Evolutionary conservation across 2,797 vertebrate species (phyloP), one percentile per base, ranked within the genome.

Genomic region (Silurus aristotelis): DNA sequence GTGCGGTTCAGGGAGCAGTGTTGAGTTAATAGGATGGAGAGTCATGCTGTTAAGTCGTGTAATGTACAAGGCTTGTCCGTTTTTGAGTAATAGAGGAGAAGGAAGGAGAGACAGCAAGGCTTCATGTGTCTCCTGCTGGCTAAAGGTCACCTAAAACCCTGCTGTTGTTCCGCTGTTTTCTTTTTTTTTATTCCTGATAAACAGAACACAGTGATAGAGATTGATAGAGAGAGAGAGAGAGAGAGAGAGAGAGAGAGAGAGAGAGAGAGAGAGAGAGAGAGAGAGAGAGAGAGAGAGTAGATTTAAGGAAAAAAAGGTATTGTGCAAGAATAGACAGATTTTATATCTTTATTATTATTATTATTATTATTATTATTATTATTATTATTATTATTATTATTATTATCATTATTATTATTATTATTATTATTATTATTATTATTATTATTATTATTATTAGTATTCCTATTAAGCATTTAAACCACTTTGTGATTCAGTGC

Each of bases 111-210:
- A 79, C 76, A 46, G 12, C 10, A 12, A 63, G 75, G 56, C 75
- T 78, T 78, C 58, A 58, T 63, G 58, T 79, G 46, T 63, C 31
- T 78, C 31, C 76, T 78, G 76, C 76, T n/a, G 61, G 76, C 19
- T 61, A 63, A 79, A 79, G 58, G 76, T 63, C 58, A 79, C 10
- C 27, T 43, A 56, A 77, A 19, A 60, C 56, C 52, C 9, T 58
- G 55, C 56, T 27, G 55, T 58, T 38, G 22, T 46, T 22, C 14
- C 17, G 27, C 7, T 15, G 6, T 9, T 60, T 58, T 61, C 43
- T 46, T 3, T 77, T 46, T 77, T 46, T 78, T 43, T 5, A 14
- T 43, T 78, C 27, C 55, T 58, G 75, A 38, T 77, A 20, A 77
- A 31, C 58, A 61, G 76, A 46, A 60, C 10, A 5, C 48, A 10